Percentiles rank a stretch among this genome's conserved stretches.
These are phyloP conservation scores for Pomatorhinus ruficollis DNA, from an alignment of 2,113 vertebrate species.

Conservation along the genomic window DNA sequence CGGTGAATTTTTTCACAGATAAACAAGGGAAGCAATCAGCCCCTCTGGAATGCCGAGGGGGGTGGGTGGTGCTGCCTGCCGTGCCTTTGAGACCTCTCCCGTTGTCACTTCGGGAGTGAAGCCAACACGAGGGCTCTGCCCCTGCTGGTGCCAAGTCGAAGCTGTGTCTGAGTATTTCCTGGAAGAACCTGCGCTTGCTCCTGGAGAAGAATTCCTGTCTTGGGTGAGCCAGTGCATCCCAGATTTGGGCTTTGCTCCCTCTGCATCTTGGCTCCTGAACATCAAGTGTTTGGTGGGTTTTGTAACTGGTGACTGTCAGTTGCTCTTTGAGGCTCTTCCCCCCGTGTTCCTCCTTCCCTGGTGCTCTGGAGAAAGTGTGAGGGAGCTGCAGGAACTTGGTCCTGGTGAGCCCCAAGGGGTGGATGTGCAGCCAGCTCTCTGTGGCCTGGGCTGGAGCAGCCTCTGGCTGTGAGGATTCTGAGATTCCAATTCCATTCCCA, in stretches of 20 bases:
- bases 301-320: rapidly evolving
- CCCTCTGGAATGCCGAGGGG: not conserved
- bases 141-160: not conserved
- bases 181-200: not conserved
- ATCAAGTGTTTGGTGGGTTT: not conserved
- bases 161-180: not conserved
- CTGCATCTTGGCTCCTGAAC: not conserved
- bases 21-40: slow-evolving; percentile 45
- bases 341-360: not conserved
- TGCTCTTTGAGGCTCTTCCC: not conserved
- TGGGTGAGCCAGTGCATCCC: not conserved
- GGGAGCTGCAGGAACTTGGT: not conserved
- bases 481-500: not conserved
- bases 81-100: slow-evolving; percentile 4
- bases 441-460: not conserved
- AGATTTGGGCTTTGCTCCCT: not conserved
- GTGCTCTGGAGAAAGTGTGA: not conserved
- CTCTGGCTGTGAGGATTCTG: not conserved
- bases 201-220: not conserved
- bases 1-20: not conserved
- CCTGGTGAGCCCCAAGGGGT: not conserved
- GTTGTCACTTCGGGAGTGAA: not conserved
- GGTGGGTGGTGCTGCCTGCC: not conserved
- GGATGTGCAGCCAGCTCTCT: rapidly evolving
- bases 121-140: not conserved